A percentile compares a stretch with the other conserved stretches of the same genome.
Conservation (phyloP, 2,888 invertebrate species). For the Dicyrtomina minuta region DNA sequence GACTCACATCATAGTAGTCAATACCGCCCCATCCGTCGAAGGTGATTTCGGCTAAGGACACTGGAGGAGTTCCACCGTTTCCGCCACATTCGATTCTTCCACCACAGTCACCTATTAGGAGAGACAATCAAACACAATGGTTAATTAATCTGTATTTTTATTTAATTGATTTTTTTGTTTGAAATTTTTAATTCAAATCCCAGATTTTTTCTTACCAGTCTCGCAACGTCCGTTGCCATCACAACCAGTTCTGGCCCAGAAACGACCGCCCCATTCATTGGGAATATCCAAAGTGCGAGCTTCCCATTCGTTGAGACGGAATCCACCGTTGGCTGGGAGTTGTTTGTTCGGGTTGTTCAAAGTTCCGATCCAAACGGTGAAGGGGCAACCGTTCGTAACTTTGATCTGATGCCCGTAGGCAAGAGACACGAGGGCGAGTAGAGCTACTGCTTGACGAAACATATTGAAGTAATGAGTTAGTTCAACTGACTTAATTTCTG, state of each 20-base stretch:
- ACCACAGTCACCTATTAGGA: slow-evolving; percentile 58
- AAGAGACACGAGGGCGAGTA: neutral
- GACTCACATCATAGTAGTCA: too few species aligned
- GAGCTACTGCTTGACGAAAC: too few species aligned
- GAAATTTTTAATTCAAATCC: too few species aligned
- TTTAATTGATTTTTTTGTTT: too few species aligned
- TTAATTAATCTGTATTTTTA: too few species aligned
- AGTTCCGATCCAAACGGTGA: slow-evolving; percentile 23
- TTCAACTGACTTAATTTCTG: too few species aligned
- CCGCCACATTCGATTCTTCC: slow-evolving; percentile 57
- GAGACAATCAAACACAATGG: too few species aligned
- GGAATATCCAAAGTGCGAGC: neutral
- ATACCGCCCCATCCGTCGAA: slow-evolving; percentile 57
- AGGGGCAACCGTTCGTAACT: slow-evolving; percentile 5
- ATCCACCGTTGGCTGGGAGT: slow-evolving; percentile 27
- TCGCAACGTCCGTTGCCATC: slow-evolving; percentile 20
- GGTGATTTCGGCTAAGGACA: slow-evolving; percentile 58
- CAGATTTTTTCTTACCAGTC: slow-evolving; percentile 29
- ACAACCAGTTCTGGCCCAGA: slow-evolving; percentile 26
- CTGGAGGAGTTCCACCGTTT: slow-evolving; percentile 59
- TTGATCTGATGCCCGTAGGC: slow-evolving; percentile 1
- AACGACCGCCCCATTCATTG: slow-evolving; percentile 23
- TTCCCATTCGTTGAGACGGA: slow-evolving; percentile 3
- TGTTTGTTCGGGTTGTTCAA: slow-evolving; percentile 17
- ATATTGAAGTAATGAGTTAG: too few species aligned